These are phyloP conservation scores for Haliclystus octoradiatus DNA, from an alignment of 30 jellyfish, hydroid and myxozoan species.

Conservation along the genomic window DNA sequence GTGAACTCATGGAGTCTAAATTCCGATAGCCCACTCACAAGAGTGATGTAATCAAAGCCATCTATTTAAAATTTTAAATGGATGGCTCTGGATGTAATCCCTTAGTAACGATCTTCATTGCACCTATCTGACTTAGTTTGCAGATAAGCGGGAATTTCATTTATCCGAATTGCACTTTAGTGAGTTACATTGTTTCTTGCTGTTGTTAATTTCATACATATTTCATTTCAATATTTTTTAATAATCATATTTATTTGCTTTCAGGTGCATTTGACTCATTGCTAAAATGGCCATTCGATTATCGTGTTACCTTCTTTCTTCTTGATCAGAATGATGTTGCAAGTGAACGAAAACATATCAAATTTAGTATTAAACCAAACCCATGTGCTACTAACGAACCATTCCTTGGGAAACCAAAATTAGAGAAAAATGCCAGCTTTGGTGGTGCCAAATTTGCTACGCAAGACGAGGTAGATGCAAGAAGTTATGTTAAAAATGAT, in stretches of 20 bases:
- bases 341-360: constrained; percentile 55
- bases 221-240: too few relatives aligned
- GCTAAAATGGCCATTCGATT: constrained; percentile 92
- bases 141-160: too few relatives aligned
- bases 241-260: neutral
- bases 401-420: constrained; percentile 81
- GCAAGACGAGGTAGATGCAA: constrained; percentile 77
- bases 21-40: too few relatives aligned
- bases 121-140: too few relatives aligned
- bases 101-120: too few relatives aligned
- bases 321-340: constrained; percentile 81
- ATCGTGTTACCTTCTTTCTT: constrained; percentile 77
- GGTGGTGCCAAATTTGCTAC: constrained; percentile 97
- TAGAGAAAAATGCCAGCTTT: constrained; percentile 96
- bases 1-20: too few relatives aligned
- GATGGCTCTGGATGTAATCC: too few relatives aligned
- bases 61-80: too few relatives aligned
- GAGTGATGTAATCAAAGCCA: too few relatives aligned
- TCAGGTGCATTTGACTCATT: constrained; percentile 87
- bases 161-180: too few relatives aligned
- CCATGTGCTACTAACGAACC: constrained; percentile 93
- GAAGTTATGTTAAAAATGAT: constrained; percentile 73
- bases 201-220: too few relatives aligned
- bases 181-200: too few relatives aligned
- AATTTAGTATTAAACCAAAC: constrained; percentile 92